phyloP scores from a whole-genome alignment of 2,888 invertebrate genomes.

The Eupithecia subfuscata region DNA sequence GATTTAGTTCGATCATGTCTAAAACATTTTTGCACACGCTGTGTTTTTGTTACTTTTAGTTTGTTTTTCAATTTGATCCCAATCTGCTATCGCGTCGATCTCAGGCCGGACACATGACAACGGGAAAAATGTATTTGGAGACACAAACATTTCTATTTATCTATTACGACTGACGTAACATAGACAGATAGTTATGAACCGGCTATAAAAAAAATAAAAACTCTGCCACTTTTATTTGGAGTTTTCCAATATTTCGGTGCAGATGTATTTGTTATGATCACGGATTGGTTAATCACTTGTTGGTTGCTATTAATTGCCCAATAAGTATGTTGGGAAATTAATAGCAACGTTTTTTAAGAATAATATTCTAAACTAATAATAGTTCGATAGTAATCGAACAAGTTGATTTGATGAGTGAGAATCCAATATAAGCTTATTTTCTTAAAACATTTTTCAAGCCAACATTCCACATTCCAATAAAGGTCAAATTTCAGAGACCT shows the following conservation, averaged over 20 bases:
- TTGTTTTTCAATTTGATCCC: conserved; percentile 45
- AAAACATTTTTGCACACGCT: conserved; percentile 23
- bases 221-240: background rate
- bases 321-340: too few relatives aligned
- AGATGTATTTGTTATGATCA: background rate
- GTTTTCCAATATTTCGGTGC: background rate
- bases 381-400: background rate
- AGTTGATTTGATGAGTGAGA: background rate
- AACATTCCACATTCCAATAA: too few relatives aligned
- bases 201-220: background rate
- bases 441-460: too few relatives aligned
- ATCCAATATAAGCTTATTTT: background rate
- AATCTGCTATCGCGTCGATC: conserved; percentile 44
- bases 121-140: conserved; percentile 6
- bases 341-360: too few relatives aligned
- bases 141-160: background rate
- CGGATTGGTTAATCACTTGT: background rate
- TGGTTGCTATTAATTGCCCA: background rate
- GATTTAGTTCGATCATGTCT: conserved; percentile 16
- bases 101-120: conserved; percentile 30
- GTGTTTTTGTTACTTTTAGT: conserved; percentile 28
- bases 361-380: too few relatives aligned
- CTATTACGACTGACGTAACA: background rate
- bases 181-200: background rate
- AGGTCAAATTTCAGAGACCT: too few relatives aligned